Conservation (phyloP, 2,888 invertebrate species). For the Ophonus ardosiacus region DNA sequence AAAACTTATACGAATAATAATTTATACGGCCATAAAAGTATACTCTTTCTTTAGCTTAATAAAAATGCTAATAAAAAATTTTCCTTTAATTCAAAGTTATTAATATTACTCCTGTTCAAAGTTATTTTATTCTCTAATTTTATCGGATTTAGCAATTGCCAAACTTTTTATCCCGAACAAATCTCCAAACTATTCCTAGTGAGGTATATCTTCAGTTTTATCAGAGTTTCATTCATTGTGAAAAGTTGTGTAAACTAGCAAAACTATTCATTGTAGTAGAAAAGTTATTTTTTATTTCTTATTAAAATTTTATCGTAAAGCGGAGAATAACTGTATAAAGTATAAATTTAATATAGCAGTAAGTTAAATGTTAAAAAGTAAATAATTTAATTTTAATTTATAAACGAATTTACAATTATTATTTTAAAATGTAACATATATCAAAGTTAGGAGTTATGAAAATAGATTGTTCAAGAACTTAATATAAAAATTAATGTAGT, state of each 20-base stretch:
- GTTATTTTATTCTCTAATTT: too few relatives aligned
- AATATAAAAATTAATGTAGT: constrained; percentile 9
- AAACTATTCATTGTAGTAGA: neutral
- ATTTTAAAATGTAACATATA: constrained; percentile 3
- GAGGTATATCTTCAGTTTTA: neutral
- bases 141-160: too few relatives aligned
- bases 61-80: neutral
- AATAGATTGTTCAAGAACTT: constrained; percentile 23
- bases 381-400: neutral
- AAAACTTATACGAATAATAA: neutral
- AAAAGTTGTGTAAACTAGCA: neutral
- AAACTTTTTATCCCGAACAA: too few relatives aligned
- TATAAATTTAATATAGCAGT: neutral
- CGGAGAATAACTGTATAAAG: neutral
- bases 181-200: too few relatives aligned
- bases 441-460: constrained; percentile 11
- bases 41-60: neutral
- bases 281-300: neutral
- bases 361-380: neutral
- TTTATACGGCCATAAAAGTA: neutral
- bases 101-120: neutral
- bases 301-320: neutral
- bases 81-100: neutral
- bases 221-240: neutral
- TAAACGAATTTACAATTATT: neutral